Evolutionary conservation across 2,113 vertebrate species (phyloP), one percentile per base, ranked within the genome.

Genomic region (Dinomys branickii): DNA sequence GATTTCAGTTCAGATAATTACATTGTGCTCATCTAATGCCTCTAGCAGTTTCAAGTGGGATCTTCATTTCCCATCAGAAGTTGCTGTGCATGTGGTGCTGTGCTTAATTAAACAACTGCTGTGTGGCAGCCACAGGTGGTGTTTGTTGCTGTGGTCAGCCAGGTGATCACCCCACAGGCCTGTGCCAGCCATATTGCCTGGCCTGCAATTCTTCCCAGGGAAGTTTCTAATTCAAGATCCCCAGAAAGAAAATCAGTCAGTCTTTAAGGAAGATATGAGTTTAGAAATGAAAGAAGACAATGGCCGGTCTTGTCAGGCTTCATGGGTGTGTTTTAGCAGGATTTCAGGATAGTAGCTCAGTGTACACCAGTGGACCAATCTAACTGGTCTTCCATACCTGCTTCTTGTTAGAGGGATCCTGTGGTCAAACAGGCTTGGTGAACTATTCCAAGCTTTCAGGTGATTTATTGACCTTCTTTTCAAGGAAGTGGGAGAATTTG

Each of bases 1-100:
- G 86, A 47, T 93, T 96, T 93, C 67, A 78, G 80, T 33, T 87
- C 84, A 95, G 97, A 96, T 97, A 95, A 97, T 96, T 96, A 85
- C 69, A 88, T 73, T 94, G 67, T 67, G 50, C 80, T 89, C 84
- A 80, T 93, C 56, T 50, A 38, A 54, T 73, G 91, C 93, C 91
- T 52, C 61, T 52, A 71, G 95, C 83, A 91, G 33, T 91, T 96
- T 89, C 52, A 80, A 71, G 63, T 9, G 50, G 77, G 47, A 41
- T 80, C 88, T 89, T 96, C 89, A 38, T 94, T 90, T 89, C 71
- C 84, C 33, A 8, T n/a, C 86, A 84, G 97, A 91, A 97, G 71
- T 71, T n/a, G 84, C 84, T 90, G 92, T 35, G 86, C 63, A 3
- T 17, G 38, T 33, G 61, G 63, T 50, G 17, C 71, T 73, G 83